Evolutionary conservation across 1,140 invertebrate genomes (phyloP), one percentile per base, ranked within the genome.

Genomic region (Bombus difficillimus): DNA sequence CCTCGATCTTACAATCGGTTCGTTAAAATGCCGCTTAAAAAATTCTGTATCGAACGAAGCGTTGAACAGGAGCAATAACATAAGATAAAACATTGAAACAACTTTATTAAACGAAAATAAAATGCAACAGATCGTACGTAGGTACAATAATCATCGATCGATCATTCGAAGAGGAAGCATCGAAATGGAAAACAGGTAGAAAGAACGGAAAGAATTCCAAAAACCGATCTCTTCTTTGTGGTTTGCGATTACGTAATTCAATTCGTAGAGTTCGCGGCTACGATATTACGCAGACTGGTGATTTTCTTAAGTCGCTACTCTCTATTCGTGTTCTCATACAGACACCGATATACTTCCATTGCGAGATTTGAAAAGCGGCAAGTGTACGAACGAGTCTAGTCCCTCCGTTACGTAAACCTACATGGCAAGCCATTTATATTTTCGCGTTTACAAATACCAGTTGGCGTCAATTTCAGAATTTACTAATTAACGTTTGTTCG

Each of bases 31-130:
- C 18, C 43, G 22, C 9, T 2, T 47, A 22, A 57, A 10, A n/a
- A 5, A 8, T 41, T 13, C 9, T 72, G 0, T n/a, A 15, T 1
- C 12, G 15, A 39, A 18, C 34, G 22, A 71, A 34, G 32, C 39
- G 12, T 68, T 22, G 15, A 47, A 68, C n/a, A 6, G 53, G 53
- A 10, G 32, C 41, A 74, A 74, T 62, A 75, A 74, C 22, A 32
- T 34, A 37, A 47, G 15, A 64, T 34, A 66, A 64, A 64, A 28
- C 6, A 41, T 68, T n/a, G 66, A 57, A 41, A 39, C 4, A 71
- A 59, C 32, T 81, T 81, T 81, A 81, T 81, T 81, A 41, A 71
- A 53, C 0, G 68, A 57, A 57, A 73, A 22, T 43, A 22, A 73
- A 73, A 47, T 32, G 10, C 41, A 47, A 43, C 13, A 22, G n/a